Base-by-base conservation (phyloP, 2,113 vertebrate genomes). In the Malurus elegans region DNA sequence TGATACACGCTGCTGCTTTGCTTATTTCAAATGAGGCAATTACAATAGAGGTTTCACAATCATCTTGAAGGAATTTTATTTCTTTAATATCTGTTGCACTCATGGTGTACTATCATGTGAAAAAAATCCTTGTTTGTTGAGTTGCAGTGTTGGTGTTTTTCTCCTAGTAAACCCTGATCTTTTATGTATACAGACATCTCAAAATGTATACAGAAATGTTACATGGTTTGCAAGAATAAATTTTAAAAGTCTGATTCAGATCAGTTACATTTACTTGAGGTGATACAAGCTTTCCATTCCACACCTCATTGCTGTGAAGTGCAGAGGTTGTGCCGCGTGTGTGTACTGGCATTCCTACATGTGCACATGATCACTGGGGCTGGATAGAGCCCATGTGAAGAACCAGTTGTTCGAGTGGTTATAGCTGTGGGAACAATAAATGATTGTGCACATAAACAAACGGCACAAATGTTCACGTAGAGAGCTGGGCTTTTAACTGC, bases 341-440 rank as follows among this genome's bases (percentile, higher is more conserved):
- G 16, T 54, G 62, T 74, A 3, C 34, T 51, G 50, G 42, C 70
- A 25, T 94, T 91, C 67, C 31, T 47, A 2, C 79, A 6, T 18
- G 38, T 85, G 60, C 81, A 34, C 56, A 65, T 71, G 58, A 70
- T 32, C 76, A 7, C 67, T 80, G 82, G 67, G 23, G 70, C 60
- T 88, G 60, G 31, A 20, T 18, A 7, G 42, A 88, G 71, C 56
- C 8, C 7, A 1, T 93, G 81, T 34, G 93, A 79, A 95, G 90
- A 94, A 93, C 91, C 90, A 95, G 94, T 96, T 91, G 82, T 88
- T 95, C 92, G 51, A 83, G 82, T 95, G 92, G 34, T 76, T 88
- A 18, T 91, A 62, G 74, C 74, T 56, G 62, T 61, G 79, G 85
- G 75, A 96, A 83, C 92, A 90, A 85, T 88, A 83, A 88, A 79